Evolutionary conservation across 35 echinoderm and acorn worm species (phyloP), one percentile per base, ranked within the genome.

Genomic region (Patiria miniata): DNA sequence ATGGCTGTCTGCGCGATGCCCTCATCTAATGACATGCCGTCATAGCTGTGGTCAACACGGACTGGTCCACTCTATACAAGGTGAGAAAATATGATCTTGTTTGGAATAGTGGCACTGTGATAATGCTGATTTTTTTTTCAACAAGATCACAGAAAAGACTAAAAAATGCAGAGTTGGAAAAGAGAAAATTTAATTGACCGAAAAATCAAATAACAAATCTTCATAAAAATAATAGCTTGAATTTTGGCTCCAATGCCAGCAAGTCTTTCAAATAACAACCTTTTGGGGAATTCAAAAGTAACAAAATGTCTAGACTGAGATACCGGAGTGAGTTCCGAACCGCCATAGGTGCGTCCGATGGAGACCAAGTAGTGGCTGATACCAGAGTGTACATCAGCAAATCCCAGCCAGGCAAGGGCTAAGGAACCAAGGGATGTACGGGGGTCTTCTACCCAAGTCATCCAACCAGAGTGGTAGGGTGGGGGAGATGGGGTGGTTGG

Each of bases 401-500:
- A 88, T 0, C 86, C 86, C n/a, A 88, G 33, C 86, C 86, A 88
- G 23, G 86, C 86, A 17, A 88, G 51, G 51, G 47, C 78, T 10
- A 88, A n/a, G 15, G 40, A 36, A 18, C 53, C 53, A 61, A 2
- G 33, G 37, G 44, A 33, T 5, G 44, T 39, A 2, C 34, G 3
- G 7, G 29, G 0, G 18, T 85, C 37, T 6, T 85, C 19, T 53
- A 34, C 12, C 83, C 83, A 85, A 10, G 52, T 89, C 87, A 89
- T 89, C 78, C 87, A 82, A 52, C 79, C 57, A 44, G 78, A 80
- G 65, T 73, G 65, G 34, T 73, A 73, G 0, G 19, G 65, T 73
- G 29, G 65, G 34, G 65, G 65, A 10, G 26, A 14, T 30, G 7
- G 26, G 65, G 65, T 73, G 7, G 65, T 73, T 14, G 34, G 14